Evolutionary conservation across 2,888 invertebrate genomes (phyloP).

Genomic region (Lithophane ornitopus): DNA sequence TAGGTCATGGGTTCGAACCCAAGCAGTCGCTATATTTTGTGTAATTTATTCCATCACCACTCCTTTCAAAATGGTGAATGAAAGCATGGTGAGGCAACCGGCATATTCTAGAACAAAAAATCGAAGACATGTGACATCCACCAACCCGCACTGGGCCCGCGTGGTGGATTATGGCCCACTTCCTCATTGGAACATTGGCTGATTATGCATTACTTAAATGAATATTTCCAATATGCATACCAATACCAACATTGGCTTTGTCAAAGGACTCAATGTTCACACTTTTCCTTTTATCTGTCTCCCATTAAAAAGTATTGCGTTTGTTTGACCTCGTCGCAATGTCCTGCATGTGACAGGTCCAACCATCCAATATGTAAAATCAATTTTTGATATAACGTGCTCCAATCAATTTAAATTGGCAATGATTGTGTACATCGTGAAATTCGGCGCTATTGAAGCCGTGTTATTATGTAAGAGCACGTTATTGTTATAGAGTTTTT

Average conservation of each 20-base stretch:
- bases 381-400: slow-evolving; percentile 29
- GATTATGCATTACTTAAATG: neutral
- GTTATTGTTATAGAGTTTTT: neutral
- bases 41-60: too few relatives aligned
- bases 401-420: slow-evolving; percentile 49
- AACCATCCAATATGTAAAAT: slow-evolving; percentile 25
- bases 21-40: too few relatives aligned
- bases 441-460: slow-evolving; percentile 13
- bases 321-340: neutral
- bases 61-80: too few relatives aligned
- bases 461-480: neutral
- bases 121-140: too few relatives aligned
- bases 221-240: slow-evolving; percentile 6
- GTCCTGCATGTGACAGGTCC: slow-evolving; percentile 17
- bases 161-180: too few relatives aligned
- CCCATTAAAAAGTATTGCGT: slow-evolving; percentile 1
- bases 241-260: neutral
- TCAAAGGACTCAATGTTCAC: slow-evolving; percentile 1
- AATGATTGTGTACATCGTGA: slow-evolving; percentile 23
- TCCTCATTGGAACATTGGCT: too few relatives aligned
- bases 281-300: neutral
- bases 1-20: too few relatives aligned
- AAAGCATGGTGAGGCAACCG: too few relatives aligned
- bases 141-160: too few relatives aligned
- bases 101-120: too few relatives aligned